Base-by-base conservation (phyloP, 1,140 invertebrate species). In the Nylanderia fulva region DNA sequence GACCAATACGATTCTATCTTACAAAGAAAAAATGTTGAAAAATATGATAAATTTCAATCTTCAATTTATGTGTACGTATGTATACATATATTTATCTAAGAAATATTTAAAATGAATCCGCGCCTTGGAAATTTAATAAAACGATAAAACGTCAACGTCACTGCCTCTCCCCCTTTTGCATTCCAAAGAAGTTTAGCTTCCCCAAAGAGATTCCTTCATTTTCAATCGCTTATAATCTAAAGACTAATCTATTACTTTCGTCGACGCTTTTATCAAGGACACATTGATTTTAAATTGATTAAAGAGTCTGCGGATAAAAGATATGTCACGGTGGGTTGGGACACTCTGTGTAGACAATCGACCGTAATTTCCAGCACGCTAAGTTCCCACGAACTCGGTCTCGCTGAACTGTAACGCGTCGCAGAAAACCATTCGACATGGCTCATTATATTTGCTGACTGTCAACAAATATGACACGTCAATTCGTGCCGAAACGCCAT, bases 381-480 rank as follows among this genome's bases (percentile, higher is more conserved):
- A 27, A 27, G 45, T 74, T 74, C 71, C 71, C 71, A 74, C 71
- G 71, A 2, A 58, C 52, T 3, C 33, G n/a, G 29, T 29, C 21
- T 56, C 69, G 52, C 6, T 27, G 18, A 74, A 52, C 18, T 56
- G 36, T 58, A 58, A n/a, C 15, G 3, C n/a, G 68, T 52, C 68
- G 18, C 21, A 58, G 52, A 58, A 74, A 48, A 29, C 29, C n/a
- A 74, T 74, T 74, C 52, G 52, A 29, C 52, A 58, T 58, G 52
- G 71, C 15, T 74, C 71, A 74, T 74, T 74, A 74, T 74, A 58
- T 74, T 39, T 21, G 71, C 71, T 74, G 71, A 74, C 71, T 74
- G 33, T 74, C 71, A 36, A 9, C 29, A 58, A 58, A 74, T 74
- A 74, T 58, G 71, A 74, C 52, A 74, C 33, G 15, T 52, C 52